Conservation (phyloP, 2,113 vertebrate genomes). For the Leucosticte australis region DNA sequence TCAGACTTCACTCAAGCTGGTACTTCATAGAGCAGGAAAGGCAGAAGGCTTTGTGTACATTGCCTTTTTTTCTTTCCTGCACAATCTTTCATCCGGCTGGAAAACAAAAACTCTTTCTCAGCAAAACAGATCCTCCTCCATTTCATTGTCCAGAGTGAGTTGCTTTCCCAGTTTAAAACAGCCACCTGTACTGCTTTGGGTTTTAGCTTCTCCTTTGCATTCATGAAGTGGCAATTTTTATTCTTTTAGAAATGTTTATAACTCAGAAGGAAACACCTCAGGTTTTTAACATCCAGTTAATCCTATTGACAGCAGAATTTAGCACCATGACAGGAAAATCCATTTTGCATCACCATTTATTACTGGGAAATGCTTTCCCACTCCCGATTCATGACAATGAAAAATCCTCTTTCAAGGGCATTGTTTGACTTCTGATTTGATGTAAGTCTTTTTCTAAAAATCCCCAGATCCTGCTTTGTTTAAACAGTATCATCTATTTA, state of each 20-base stretch:
- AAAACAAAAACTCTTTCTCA: background rate
- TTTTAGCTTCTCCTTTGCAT: background rate
- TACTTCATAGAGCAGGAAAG: background rate
- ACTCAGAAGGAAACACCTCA: background rate
- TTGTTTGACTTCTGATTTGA: background rate
- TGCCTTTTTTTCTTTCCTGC: background rate
- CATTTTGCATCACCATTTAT: slow-evolving; percentile 11
- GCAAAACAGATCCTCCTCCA: background rate
- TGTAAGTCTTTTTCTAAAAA: background rate
- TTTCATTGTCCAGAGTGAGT: background rate
- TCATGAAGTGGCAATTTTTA: background rate
- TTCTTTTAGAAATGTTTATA: background rate
- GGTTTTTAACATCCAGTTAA: background rate
- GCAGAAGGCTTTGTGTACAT: background rate
- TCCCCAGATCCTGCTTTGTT: background rate
- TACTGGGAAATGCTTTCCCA: background rate
- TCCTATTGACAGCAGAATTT: slow-evolving; percentile 7
- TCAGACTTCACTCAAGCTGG: background rate
- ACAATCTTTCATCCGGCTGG: background rate
- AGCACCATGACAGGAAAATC: slow-evolving; percentile 10
- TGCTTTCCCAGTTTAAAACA: background rate
- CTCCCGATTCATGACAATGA: background rate
- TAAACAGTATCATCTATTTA: background rate
- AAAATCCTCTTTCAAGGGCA: background rate
- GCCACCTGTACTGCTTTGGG: background rate